Percentiles rank a stretch among this genome's conserved stretches.
phyloP scores from a whole-genome alignment of 2,797 vertebrate species.

The Avahi laniger region DNA sequence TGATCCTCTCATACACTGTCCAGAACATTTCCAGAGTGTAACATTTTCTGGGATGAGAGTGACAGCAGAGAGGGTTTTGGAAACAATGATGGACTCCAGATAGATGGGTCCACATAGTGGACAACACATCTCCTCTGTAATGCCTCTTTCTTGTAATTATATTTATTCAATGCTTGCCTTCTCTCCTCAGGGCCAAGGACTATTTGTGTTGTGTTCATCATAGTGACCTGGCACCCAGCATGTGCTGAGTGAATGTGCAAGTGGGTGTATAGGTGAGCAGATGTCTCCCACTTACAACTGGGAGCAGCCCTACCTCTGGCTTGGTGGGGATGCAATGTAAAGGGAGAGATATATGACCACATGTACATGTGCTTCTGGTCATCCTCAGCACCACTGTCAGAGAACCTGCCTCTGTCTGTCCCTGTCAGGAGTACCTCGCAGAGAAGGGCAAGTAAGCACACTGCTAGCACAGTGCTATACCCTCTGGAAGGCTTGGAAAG shows the following conservation, averaged over 20 bases:
- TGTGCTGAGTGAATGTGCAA: not conserved
- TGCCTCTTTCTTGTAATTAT: not conserved
- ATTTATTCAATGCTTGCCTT: not conserved
- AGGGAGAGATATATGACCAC: not conserved
- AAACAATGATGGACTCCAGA: not conserved
- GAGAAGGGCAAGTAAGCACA: not conserved
- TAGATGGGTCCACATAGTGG: not conserved
- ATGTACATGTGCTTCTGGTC: not conserved
- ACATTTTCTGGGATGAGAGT: not conserved
- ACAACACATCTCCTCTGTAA: not conserved
- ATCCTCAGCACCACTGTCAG: not conserved
- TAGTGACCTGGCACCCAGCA: not conserved
- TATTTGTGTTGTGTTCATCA: no score
- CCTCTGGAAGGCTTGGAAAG: not conserved
- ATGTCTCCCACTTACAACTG: not conserved
- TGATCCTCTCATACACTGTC: slow-evolving; percentile 8
- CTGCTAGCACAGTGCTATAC: not conserved
- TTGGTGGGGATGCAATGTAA: not conserved
- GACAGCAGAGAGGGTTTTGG: not conserved
- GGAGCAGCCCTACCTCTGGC: no score
- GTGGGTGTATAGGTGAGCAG: not conserved
- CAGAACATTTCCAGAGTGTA: not conserved
- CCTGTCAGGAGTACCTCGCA: not conserved
- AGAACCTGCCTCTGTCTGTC: not conserved
- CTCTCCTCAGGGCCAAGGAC: not conserved